phyloP scores from a whole-genome alignment of 2,888 invertebrate genomes.

The Chrysolina haemoptera region DNA sequence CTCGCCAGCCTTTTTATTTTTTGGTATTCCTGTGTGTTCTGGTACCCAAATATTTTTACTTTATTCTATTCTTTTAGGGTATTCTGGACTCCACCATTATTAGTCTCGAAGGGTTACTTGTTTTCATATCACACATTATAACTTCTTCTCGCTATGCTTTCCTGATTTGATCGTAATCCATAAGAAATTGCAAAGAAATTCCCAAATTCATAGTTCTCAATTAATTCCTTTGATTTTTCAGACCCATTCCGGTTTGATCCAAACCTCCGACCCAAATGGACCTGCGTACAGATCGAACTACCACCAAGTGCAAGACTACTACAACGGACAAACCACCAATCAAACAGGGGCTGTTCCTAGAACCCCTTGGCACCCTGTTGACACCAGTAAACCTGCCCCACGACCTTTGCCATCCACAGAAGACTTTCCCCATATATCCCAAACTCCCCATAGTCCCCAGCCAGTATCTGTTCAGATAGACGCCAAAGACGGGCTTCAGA shows the following conservation, averaged over 20 bases:
- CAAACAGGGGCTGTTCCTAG: conserved; percentile 67
- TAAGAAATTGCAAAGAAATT: no score
- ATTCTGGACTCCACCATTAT: no score
- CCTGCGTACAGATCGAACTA: conserved; percentile 73
- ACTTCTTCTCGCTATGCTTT: no score
- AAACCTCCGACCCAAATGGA: conserved; percentile 70
- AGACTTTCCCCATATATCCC: conserved; percentile 52
- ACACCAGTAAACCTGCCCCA: conserved; percentile 58
- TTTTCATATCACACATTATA: no score
- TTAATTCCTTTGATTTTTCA: conserved; percentile 44
- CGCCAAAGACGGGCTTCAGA: conserved; percentile 67
- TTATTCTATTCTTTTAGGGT: no score
- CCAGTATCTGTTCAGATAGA: conserved; percentile 75
- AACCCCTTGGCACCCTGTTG: conserved; percentile 68
- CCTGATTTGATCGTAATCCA: no score
- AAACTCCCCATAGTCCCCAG: conserved; percentile 30
- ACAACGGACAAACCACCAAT: conserved; percentile 62
- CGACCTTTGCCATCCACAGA: conserved; percentile 64
- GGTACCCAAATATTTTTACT: no score
- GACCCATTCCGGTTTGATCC: conserved; percentile 65
- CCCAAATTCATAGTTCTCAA: no score
- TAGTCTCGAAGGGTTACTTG: no score
- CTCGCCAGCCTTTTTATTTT: no score
- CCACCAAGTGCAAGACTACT: conserved; percentile 72
- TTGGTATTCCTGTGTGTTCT: no score